Evolutionary conservation across 2,888 invertebrate species (phyloP).

Genomic region (Ariolimax columbianus): DNA sequence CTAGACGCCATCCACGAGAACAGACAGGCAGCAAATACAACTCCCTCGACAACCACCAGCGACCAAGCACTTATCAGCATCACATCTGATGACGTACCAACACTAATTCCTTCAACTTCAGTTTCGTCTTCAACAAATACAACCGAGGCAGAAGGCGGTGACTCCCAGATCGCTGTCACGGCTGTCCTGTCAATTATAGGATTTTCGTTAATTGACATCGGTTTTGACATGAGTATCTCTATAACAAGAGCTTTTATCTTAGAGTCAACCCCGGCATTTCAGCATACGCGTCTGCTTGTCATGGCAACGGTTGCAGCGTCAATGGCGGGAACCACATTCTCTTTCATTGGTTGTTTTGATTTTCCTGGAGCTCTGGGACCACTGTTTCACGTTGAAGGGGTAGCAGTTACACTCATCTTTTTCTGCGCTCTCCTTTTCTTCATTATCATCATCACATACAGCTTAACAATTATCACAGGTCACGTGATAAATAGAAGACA

Average conservation of each 20-base stretch:
- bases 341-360: slow-evolving; percentile 43
- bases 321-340: slow-evolving; percentile 29
- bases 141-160: not conserved
- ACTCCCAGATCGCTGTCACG: slow-evolving; percentile 15
- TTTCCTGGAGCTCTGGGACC: slow-evolving; percentile 27
- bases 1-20: not conserved
- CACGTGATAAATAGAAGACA: not conserved
- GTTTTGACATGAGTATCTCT: slow-evolving; percentile 35
- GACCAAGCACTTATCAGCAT: not conserved
- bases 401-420: slow-evolving; percentile 35
- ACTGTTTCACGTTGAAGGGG: slow-evolving; percentile 39
- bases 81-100: not conserved
- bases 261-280: slow-evolving; percentile 17
- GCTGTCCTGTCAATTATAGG: slow-evolving; percentile 32
- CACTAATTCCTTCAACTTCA: not conserved
- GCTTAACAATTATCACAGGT: not conserved
- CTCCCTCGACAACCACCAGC: not conserved
- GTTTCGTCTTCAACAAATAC: not conserved
- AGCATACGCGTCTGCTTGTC: slow-evolving; percentile 39
- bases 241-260: slow-evolving; percentile 31
- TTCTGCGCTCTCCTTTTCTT: slow-evolving; percentile 38
- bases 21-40: not conserved
- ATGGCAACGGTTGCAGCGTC: slow-evolving; percentile 11
- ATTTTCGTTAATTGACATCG: slow-evolving; percentile 34
- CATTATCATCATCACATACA: not conserved